Evolutionary conservation across 2,888 invertebrate species (phyloP), one percentile per base, ranked within the genome.

Genomic region (Eupithecia centaureata): DNA sequence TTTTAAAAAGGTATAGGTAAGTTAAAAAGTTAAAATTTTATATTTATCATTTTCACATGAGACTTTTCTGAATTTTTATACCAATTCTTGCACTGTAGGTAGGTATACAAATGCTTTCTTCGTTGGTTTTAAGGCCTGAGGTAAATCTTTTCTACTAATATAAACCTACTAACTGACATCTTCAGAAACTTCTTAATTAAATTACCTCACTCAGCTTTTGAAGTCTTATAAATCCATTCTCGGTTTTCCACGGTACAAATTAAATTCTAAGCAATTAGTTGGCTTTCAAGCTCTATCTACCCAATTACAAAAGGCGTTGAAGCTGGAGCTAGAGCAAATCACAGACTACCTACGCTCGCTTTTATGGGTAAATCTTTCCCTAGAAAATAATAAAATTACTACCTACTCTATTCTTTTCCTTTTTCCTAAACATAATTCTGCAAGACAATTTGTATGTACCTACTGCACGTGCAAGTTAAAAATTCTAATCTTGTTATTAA

Each of bases 221-320:
- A 18, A 7, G 38, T n/a, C n/a, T 38, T 38, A 42, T 42, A 42
- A 42, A 42, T 47, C 18, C 42, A 18, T 18, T 42, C 18, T 18
- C 47, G 18, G 47, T 47, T 8, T 47, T 47, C 47, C 22, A 12
- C 47, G 47, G 47, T 47, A 47, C 47, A 47, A 47, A 47, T 47
- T 47, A 8, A 47, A 42, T 42, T 42, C 47, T 47, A 22, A 47
- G 22, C 47, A 47, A 47, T 47, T 22, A 22, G 4, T 12, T 12
- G 10, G 22, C 47, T 47, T 22, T 22, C 22, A 12, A 47, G 47
- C 47, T 15, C 18, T 47, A 12, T 47, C 47, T 47, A 12, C 47
- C 10, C 47, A 22, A 22, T 47, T 47, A 10, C 22, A 47, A 22
- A 47, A 4, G 22, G 18, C 47, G 47, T 22, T 22, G 22, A 47